Base-by-base conservation (phyloP, 2,888 invertebrate genomes). In the Eudasyphora cyanicolor region DNA sequence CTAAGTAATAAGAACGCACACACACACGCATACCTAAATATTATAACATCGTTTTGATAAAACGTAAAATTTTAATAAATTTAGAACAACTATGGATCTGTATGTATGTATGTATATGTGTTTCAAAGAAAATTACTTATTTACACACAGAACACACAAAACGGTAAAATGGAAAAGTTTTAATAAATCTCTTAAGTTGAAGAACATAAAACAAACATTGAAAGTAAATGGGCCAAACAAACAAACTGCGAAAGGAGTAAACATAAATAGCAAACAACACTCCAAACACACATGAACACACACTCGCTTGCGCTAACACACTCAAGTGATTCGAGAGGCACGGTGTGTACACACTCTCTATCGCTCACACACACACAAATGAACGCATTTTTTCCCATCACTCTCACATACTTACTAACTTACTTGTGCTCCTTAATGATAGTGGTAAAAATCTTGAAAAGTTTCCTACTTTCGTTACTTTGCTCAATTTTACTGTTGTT, bases 101-200 rank as follows among this genome's bases (percentile, higher is more conserved):
- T 8, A 3, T 45, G 14, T 12, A 24, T 27, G 14, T 24, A 2
- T 27, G 14, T 24, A 21, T 8, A 10, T 21, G 21, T 19, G 51
- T 51, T 21, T 21, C 19, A 17, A 32, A 17, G 32, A 62, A 32
- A 29, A 12, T 45, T 60, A 27, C 32, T 14, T 60, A 27, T 60
- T 27, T 60, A 24, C 4, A 49, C 1, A 21, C 10, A 35, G 10
- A 67, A 45, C 29, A 49, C 21, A 12, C 29, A 64, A 38, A 64
- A 38, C 17, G 38, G 19, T 64, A 19, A 62, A 67, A 57, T 21
- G 49, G 24, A 75, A 77, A 79, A 74, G 29, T 79, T 79, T 79
- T 79, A 74, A 79, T 74, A 79, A 79, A 79, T 75, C 74, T 73
- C 67, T 45, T n/a, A 71, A 73, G 19, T 73, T 74, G 32, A 69